These are phyloP conservation scores for Agrotis puta DNA, from an alignment of 2,888 invertebrate genomes.

Conservation along the genomic window DNA sequence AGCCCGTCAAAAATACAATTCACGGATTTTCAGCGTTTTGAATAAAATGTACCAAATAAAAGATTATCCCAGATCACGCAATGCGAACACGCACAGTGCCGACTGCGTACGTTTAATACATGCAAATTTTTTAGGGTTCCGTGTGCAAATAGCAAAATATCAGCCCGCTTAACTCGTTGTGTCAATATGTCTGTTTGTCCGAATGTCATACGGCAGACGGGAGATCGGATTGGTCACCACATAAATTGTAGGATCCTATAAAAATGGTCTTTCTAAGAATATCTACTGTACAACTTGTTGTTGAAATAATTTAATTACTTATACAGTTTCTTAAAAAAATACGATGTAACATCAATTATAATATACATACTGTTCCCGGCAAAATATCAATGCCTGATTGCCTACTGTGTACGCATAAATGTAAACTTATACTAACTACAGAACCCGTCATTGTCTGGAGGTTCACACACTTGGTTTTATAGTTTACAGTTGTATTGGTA, in stretches of 20 bases:
- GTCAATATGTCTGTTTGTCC: no score
- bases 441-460: not conserved
- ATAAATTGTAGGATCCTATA: no score
- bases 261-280: no score
- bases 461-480: not conserved
- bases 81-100: constrained; percentile 60
- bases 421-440: not conserved
- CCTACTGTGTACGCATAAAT: not conserved
- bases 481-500: constrained; percentile 34
- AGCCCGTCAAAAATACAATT: constrained; percentile 19
- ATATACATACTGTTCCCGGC: no score
- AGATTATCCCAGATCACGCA: constrained; percentile 70
- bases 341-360: no score
- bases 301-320: no score
- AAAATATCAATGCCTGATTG: no score
- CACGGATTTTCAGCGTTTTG: constrained; percentile 35
- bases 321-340: no score
- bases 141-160: not conserved
- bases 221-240: no score
- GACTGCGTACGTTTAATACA: constrained; percentile 24
- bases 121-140: constrained; percentile 10
- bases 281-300: no score
- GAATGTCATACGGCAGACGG: no score
- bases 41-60: constrained; percentile 59
- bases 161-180: not conserved